Conservation (phyloP, 2,113 vertebrate species). For the Synodontis membranacea region DNA sequence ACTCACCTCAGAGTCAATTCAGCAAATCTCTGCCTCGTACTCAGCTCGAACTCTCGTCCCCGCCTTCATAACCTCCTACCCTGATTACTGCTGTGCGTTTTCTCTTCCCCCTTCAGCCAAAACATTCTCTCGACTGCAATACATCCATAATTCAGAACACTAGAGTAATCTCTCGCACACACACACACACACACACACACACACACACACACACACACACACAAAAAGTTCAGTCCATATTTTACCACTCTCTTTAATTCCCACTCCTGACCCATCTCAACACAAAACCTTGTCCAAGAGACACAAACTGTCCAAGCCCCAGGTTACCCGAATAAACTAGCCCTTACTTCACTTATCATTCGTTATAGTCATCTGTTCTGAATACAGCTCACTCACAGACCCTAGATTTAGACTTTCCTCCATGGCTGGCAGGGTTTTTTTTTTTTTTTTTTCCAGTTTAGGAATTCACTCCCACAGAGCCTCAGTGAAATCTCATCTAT, state of each 20-base stretch:
- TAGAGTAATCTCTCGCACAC: not conserved
- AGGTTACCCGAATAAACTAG: not conserved
- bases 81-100: not conserved
- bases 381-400: not conserved
- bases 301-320: not conserved
- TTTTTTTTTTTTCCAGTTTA: not conserved
- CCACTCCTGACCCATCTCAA: not conserved
- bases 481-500: constrained; percentile 6
- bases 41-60: not conserved
- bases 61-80: not conserved
- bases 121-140: constrained; percentile 14
- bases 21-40: not conserved
- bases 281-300: not conserved
- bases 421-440: not conserved
- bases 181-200: not conserved
- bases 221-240: not conserved
- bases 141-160: constrained; percentile 2
- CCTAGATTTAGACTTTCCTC: not conserved
- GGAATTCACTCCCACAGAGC: not conserved
- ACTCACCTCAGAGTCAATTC: constrained; percentile 2
- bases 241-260: constrained; percentile 13
- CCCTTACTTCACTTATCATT: not conserved
- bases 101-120: constrained; percentile 1
- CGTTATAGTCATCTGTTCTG: not conserved
- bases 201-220: not conserved